Base-by-base conservation (phyloP, 2,888 invertebrate genomes). In the Chesias legatella region DNA sequence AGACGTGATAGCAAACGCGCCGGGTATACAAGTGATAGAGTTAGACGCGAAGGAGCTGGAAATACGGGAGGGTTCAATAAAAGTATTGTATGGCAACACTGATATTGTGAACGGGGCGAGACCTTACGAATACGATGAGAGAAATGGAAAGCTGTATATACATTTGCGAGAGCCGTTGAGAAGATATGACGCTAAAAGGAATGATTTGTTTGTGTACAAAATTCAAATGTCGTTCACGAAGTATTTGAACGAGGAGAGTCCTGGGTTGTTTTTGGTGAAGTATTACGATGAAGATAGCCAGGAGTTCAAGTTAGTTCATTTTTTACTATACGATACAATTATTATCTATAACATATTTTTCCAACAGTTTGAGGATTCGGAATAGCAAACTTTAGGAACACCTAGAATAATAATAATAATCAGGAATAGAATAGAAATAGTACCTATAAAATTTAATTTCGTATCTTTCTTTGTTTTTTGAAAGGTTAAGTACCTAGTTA, bases 1-100 rank as follows among this genome's bases (percentile, higher is more conserved):
- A 43, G 80, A 80, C 4, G 67, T 86, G 7, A 83, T 86, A 31
- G 80, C 81, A 0, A 81, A 82, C 25, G 73, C 69, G 1, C 79
- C 79, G 0, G 70, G 77, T 36, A 74, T 84, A 6, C 65, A 60
- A 30, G 40, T 73, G 5, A 80, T 88, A 23, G 80, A 77, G 30
- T 52, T 88, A 10, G 78, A 83, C 22, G 79, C 82, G 1, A 74
- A 66, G 34, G 73, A 79, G 30, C 56, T 86, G 41, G 64, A 73
- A 10, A 69, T 86, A 22, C 57, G 60, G 7, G 52, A 62, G 23
- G 65, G 65, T 1, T 63, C 73, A 0, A 64, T 86, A 1, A 63
- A 67, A 57, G 85, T 86, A 23, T 58, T 65, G 1, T 63, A 77
- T 34, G 74, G 71, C 1, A 46, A 57, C 8, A 52, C 47, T 0